phyloP scores from a whole-genome alignment of 2,888 invertebrate species.

The Drosophila kuntzei region DNA sequence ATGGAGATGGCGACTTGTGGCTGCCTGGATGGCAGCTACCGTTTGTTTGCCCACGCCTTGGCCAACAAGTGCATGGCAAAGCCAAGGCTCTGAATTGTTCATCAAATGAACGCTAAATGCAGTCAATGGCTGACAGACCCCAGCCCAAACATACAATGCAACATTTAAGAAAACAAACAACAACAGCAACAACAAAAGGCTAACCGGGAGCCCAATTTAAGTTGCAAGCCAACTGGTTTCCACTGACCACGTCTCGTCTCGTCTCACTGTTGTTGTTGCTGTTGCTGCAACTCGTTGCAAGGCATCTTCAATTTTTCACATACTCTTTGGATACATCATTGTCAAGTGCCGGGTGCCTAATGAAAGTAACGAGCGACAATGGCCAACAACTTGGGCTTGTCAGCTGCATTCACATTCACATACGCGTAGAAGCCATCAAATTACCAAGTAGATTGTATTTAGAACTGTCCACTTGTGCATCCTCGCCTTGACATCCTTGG shows the following conservation, averaged over 20 bases:
- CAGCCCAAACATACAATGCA: conserved; percentile 64
- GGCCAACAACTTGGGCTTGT: conserved; percentile 60
- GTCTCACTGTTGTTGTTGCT: conserved; percentile 21
- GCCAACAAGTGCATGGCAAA: conserved; percentile 70
- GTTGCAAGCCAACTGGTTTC: conserved; percentile 38
- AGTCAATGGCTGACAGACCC: conserved; percentile 42
- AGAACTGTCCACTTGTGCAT: conserved; percentile 25
- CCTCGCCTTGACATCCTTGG: conserved; percentile 39
- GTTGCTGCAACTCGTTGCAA: conserved; percentile 21
- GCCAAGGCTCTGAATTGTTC: conserved; percentile 68
- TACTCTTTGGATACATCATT: conserved; percentile 80
- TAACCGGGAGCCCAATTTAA: conserved; percentile 73
- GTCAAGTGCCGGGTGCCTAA: conserved; percentile 75
- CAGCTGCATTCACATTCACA: conserved; percentile 40
- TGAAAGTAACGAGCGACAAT: conserved; percentile 76
- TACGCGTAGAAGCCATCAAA: conserved; percentile 54
- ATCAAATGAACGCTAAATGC: conserved; percentile 77
- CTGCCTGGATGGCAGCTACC: conserved; percentile 63
- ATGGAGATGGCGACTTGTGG: conserved; percentile 36
- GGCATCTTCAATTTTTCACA: conserved; percentile 77
- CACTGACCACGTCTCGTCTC: conserved; percentile 6
- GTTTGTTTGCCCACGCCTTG: conserved; percentile 73
- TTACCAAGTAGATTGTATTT: conserved; percentile 38
- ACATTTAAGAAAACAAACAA: conserved; percentile 78
- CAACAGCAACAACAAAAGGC: conserved; percentile 21